phyloP scores from a whole-genome alignment of 2,797 vertebrate genomes.

The Thripadectes ignobilis region DNA sequence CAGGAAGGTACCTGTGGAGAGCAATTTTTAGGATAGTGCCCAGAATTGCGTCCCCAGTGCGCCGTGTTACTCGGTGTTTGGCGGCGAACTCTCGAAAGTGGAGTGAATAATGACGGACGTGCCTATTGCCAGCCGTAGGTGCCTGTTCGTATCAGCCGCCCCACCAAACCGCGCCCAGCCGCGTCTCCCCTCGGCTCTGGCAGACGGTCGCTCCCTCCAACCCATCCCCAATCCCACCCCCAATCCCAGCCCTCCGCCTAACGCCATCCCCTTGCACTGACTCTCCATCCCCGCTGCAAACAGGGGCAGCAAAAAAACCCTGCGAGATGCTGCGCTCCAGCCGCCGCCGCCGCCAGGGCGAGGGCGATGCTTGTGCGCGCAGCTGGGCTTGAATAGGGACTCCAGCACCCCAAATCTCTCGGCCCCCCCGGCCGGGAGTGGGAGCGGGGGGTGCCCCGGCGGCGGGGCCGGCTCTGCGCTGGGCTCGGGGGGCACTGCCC shows the following conservation, averaged over 20 bases:
- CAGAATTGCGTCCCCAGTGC: too few relatives aligned
- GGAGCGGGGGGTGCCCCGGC: not conserved
- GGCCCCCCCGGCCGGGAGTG: too few relatives aligned
- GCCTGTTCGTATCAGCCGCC: not conserved
- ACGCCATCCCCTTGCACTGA: not conserved
- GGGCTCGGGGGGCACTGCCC: conserved; percentile 75
- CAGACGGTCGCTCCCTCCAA: not conserved
- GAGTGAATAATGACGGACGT: not conserved
- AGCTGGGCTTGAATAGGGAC: not conserved
- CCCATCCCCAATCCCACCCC: not conserved
- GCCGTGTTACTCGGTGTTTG: not conserved
- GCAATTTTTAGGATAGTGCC: not conserved
- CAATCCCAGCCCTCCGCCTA: not conserved
- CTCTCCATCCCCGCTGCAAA: not conserved
- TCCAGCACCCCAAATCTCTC: not conserved
- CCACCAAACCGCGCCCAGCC: not conserved
- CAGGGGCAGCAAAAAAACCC: not conserved
- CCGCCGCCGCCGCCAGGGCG: not conserved
- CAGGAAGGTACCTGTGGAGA: not conserved
- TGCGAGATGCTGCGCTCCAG: not conserved
- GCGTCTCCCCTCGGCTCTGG: not conserved
- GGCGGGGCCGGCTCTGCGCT: not conserved
- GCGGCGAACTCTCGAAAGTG: not conserved
- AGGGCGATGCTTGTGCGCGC: not conserved
- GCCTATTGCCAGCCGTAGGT: not conserved